Conservation (phyloP, 2,113 vertebrate genomes). For the Nothobranchius furzeri region DNA sequence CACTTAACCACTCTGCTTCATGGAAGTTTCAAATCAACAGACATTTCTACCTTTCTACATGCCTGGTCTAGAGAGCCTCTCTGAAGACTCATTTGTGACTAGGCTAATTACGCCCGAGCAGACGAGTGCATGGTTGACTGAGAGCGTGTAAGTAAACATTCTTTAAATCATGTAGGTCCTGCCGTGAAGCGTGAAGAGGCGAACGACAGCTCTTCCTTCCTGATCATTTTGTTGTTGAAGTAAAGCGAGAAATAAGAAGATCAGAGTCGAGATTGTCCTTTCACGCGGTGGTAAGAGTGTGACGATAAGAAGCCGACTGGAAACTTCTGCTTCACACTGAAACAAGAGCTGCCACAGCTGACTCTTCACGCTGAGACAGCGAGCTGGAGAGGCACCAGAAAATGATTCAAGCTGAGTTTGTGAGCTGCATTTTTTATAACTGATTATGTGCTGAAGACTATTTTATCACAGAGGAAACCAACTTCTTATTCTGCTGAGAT, state of each 20-base stretch:
- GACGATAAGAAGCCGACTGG: constrained; percentile 22
- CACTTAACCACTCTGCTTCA: background rate
- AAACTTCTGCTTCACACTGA: constrained; percentile 27
- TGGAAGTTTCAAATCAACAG: constrained; percentile 31
- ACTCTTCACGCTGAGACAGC: constrained; percentile 19
- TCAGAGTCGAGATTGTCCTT: constrained; percentile 28
- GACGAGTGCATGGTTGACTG: constrained; percentile 41
- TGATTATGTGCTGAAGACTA: constrained; percentile 39
- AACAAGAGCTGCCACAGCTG: constrained; percentile 51
- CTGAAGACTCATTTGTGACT: constrained; percentile 59
- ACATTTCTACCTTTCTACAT: constrained; percentile 27
- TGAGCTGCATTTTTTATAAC: constrained; percentile 24
- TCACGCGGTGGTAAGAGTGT: constrained; percentile 1
- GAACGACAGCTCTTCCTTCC: constrained; percentile 14
- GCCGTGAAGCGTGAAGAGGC: constrained; percentile 21
- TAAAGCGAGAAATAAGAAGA: constrained; percentile 17
- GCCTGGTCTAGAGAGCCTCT: constrained; percentile 20
- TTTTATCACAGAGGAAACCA: constrained; percentile 33
- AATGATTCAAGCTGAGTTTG: constrained; percentile 31
- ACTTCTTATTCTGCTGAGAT: constrained; percentile 29
- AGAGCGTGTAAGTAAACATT: constrained; percentile 58
- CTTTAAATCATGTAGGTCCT: constrained; percentile 40
- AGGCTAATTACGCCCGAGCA: constrained; percentile 56
- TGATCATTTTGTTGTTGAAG: constrained; percentile 37
- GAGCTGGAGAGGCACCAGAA: constrained; percentile 23